These are phyloP conservation scores for Prietella phreatophila DNA, from an alignment of 2,113 vertebrate species.

Conservation along the genomic window DNA sequence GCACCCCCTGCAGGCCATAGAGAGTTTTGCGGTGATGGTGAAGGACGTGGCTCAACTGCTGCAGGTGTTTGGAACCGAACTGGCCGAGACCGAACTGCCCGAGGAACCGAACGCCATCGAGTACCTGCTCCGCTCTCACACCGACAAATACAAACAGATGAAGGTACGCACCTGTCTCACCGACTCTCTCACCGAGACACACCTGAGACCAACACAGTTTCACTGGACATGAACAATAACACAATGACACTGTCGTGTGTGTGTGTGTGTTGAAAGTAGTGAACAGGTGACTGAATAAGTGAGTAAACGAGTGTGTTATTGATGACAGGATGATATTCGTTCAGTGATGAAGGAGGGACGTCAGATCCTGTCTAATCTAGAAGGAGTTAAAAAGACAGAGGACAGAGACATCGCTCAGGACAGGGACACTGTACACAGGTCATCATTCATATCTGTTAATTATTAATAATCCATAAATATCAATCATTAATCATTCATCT, in stretches of 20 bases:
- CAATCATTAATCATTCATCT: background rate
- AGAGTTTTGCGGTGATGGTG: conserved; percentile 93
- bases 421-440: conserved; percentile 90
- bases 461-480: background rate
- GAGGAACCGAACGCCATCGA: conserved; percentile 83
- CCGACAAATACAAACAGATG: conserved; percentile 84
- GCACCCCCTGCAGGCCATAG: conserved; percentile 83
- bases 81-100: conserved; percentile 87
- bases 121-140: conserved; percentile 80
- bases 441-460: background rate
- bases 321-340: conserved; percentile 82
- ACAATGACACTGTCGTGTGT: background rate
- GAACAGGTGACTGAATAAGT: background rate
- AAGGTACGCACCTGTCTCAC: conserved; percentile 75
- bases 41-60: conserved; percentile 96
- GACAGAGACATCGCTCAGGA: conserved; percentile 75
- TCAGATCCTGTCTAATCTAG: conserved; percentile 82
- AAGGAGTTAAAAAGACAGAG: conserved; percentile 72
- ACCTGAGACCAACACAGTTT: background rate
- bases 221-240: background rate
- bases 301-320: background rate
- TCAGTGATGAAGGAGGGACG: conserved; percentile 86
- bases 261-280: background rate
- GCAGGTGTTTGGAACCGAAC: conserved; percentile 88
- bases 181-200: background rate